A percentile compares a stretch with the other conserved stretches of the same genome.
These are phyloP conservation scores for Drosophila barbarae DNA, from an alignment of 2,888 invertebrate species.

Conservation along the genomic window DNA sequence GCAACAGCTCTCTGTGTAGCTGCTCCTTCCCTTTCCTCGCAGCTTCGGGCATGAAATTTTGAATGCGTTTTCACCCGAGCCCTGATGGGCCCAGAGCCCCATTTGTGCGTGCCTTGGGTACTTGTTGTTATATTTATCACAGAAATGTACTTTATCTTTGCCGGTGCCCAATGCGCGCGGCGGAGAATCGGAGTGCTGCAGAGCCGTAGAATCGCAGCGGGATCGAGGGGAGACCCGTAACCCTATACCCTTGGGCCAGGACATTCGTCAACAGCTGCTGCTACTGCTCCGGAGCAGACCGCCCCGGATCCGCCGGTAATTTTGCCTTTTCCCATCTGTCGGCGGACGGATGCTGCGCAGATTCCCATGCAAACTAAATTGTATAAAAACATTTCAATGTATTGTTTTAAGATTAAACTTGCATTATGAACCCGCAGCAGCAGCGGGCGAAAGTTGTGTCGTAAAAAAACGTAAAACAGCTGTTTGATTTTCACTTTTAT, in stretches of 20 bases:
- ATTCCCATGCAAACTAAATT: conserved; percentile 34
- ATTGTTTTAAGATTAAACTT: conserved; percentile 71
- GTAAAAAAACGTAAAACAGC: conserved; percentile 45
- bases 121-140: conserved; percentile 75
- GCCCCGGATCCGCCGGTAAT: conserved; percentile 55
- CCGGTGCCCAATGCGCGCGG: conserved; percentile 47
- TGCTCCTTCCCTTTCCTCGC: neutral
- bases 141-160: conserved; percentile 70
- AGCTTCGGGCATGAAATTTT: conserved; percentile 49
- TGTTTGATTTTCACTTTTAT: conserved; percentile 64
- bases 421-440: conserved; percentile 56
- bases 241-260: conserved; percentile 36
- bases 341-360: conserved; percentile 18
- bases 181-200: neutral
- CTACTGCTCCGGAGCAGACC: conserved; percentile 11
- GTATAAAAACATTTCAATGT: conserved; percentile 29
- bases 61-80: conserved; percentile 64
- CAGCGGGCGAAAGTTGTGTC: conserved; percentile 37
- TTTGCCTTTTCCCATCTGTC: conserved; percentile 54
- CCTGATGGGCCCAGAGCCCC: conserved; percentile 52
- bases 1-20: conserved; percentile 1
- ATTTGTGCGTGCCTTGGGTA: conserved; percentile 73
- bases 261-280: conserved; percentile 69
- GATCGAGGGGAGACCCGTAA: conserved; percentile 30
- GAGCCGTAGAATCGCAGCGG: conserved; percentile 21